Base-by-base conservation (phyloP, 2,888 invertebrate species). In the Carcina quercana region DNA sequence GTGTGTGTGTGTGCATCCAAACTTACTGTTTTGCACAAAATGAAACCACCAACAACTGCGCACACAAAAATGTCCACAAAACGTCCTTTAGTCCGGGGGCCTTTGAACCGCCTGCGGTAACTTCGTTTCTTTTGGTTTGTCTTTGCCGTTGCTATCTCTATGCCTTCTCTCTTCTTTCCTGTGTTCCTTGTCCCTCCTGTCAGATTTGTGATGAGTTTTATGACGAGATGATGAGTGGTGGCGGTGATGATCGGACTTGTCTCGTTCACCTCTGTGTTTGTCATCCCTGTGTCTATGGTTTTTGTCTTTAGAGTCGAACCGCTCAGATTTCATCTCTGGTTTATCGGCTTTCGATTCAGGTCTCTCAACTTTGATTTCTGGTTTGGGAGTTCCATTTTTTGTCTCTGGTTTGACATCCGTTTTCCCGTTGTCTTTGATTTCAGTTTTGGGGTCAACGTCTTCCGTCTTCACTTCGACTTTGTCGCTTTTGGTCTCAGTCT, bases 181-280 rank as follows among this genome's bases (percentile, higher is more conserved):
- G 22, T 25, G 30, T 25, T 32, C 37, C 19, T 28, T 41, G 13
- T 46, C 53, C 30, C 55, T 19, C 3, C 35, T 15, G 7, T 35
- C 33, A 4, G 33, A 30, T 22, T 61, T 66, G 38, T 68, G 65
- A 4, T 58, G 57, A 0, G 74, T 78, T 36, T 69, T 74, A 52
- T 78, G 78, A 5, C 58, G 57, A 1, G 70, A 66, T 0, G 79
- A 73, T 1, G 78, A 78, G 22, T 75, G 76, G 10, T 72, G 54
- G 19, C 72, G 45, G 36, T 74, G 75, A 12, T 75, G 63, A 11
- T 76, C 75, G 8, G 60, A 52, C 25, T 59, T 68, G n/a, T 64
- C 61, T 8, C 45, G 54, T 11, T 55, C 52, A 1, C 44, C 47
- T 30, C 56, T 43, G 27, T 59, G 51, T 19, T 57, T 59, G 3